Conservation (phyloP, 1,140 invertebrate genomes). For the Drosophila bocqueti region DNA sequence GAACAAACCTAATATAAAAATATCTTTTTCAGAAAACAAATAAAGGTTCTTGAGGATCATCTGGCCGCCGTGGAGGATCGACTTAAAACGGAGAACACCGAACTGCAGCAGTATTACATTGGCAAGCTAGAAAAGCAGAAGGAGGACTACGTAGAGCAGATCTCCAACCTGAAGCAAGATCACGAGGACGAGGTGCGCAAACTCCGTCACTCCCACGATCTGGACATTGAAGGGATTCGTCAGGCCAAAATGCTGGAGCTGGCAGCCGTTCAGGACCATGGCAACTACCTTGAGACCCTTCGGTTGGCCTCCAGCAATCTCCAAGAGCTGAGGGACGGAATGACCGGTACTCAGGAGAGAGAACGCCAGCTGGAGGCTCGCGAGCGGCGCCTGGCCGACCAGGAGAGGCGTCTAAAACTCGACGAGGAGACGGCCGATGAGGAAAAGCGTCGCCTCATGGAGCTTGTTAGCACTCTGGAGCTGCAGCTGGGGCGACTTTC, state of each 20-base stretch:
- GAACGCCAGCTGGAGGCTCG: constrained; percentile 77
- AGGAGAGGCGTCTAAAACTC: constrained; percentile 83
- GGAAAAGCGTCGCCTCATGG: constrained; percentile 85
- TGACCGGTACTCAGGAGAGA: constrained; percentile 79
- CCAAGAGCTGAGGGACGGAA: constrained; percentile 69
- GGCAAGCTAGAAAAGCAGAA: constrained; percentile 83
- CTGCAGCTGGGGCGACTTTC: constrained; percentile 83
- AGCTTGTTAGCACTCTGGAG: constrained; percentile 85
- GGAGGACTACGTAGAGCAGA: constrained; percentile 79
- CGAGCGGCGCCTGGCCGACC: constrained; percentile 84
- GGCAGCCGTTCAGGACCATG: constrained; percentile 79
- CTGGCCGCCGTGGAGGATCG: constrained; percentile 84
- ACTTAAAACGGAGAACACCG: constrained; percentile 82
- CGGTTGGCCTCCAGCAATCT: constrained; percentile 84
- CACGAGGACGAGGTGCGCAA: constrained; percentile 84
- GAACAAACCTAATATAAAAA: too few relatives aligned
- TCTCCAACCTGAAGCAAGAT: constrained; percentile 75
- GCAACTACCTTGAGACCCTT: constrained; percentile 85
- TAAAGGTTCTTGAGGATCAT: constrained; percentile 85
- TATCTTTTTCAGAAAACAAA: constrained; percentile 84
- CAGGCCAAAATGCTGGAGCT: constrained; percentile 84
- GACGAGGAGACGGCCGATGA: constrained; percentile 84
- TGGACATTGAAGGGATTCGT: constrained; percentile 85
- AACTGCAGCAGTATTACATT: constrained; percentile 69
- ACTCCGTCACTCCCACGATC: constrained; percentile 81